Base-by-base conservation (phyloP, 2,113 vertebrate species). In the Reinhardtius hippoglossoides region DNA sequence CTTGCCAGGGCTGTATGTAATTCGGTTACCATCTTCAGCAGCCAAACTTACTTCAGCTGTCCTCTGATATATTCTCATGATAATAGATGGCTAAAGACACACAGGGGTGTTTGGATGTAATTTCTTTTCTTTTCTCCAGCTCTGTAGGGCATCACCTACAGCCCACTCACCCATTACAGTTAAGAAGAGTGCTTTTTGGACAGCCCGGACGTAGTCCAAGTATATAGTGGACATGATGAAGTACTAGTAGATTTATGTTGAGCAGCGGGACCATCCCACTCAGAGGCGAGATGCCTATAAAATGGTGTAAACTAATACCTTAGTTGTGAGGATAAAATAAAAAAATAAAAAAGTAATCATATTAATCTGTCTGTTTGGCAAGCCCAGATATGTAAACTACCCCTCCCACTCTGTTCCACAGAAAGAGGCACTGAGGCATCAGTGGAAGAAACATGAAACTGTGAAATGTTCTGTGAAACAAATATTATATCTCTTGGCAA, bases 201-300 rank as follows among this genome's bases (percentile, higher is more conserved):
- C 48, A 42, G 26, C 21, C 18, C 37, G 8, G 24, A 23, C 8
- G 9, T 31, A 31, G 44, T 73, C 56, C 48, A 74, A 68, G 40
- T 58, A 21, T 60, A 66, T 20, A 60, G 31, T 67, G 16, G 42
- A 65, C n/a, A 64, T 58, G 60, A 69, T 74, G 15, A 31, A 31
- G 6, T 31, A 31, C 31, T 8, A 1, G 71, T 60, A 26, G 61
- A 71, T 71, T 81, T 37, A 81, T 71, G 31, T 24, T 70, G 66
- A 59, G 52, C 27, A 37, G 71, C 27, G 42, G 71, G 66, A 76
- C 71, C 58, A 55, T 71, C 67, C 44, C 72, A 42, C 67, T 26
- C 44, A 24, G 23, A 55, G 54, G 35, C 4, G 8, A 27, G 52
- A 48, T 24, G 48, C n/a, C 50, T 68, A n/a, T 40, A 62, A 73